Percentiles rank a stretch among this genome's conserved stretches.
These are phyloP conservation scores for Microcebus lehilahytsara DNA, from an alignment of 2,113 vertebrate species.

Conservation along the genomic window DNA sequence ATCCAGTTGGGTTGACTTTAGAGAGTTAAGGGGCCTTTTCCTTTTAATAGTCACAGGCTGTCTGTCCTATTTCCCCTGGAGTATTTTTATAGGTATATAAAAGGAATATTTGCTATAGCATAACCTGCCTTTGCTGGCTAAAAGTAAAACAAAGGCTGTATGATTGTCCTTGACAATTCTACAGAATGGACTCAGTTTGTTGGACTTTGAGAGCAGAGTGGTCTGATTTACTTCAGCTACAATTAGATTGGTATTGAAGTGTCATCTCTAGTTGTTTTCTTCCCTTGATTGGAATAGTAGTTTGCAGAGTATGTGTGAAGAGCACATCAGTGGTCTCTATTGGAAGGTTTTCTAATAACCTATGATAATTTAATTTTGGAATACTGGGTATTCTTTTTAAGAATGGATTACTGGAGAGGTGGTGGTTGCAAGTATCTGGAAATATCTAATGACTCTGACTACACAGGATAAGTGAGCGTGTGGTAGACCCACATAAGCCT, in stretches of 20 bases:
- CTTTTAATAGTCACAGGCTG: background rate
- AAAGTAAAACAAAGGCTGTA: background rate
- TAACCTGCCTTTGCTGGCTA: background rate
- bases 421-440: background rate
- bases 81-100: background rate
- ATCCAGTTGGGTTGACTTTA: background rate
- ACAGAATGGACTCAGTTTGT: background rate
- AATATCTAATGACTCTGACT: background rate
- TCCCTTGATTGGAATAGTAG: background rate
- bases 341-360: background rate
- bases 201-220: background rate
- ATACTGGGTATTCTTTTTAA: background rate
- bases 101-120: background rate
- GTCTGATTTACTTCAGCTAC: background rate
- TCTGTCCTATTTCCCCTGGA: background rate
- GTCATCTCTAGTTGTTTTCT: background rate
- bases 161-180: background rate
- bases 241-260: background rate
- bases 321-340: background rate
- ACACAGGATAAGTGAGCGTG: background rate
- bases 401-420: background rate
- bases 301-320: background rate
- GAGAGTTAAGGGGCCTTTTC: background rate
- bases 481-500: too few species aligned
- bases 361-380: background rate